Conservation (phyloP, 53 echinoderm and acorn worm species). For the Echinarachnius parma region DNA sequence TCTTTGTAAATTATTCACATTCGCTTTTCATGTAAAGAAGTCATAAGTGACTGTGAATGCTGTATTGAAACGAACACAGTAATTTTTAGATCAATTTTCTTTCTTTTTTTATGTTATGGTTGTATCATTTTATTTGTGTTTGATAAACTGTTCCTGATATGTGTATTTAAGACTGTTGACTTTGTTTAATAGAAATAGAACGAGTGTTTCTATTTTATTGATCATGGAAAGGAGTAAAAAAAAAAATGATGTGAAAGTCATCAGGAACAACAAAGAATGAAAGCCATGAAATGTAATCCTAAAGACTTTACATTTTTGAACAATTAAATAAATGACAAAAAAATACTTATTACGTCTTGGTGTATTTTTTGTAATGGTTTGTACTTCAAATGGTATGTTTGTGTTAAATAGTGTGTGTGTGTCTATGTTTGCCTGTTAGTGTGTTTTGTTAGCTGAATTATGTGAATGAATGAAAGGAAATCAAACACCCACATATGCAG, state of each 20-base stretch:
- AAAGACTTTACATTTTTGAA: conserved; percentile 62
- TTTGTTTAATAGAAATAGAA: conserved; percentile 20
- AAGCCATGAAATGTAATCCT: conserved; percentile 27
- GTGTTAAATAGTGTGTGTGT: too few relatives aligned
- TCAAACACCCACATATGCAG: too few relatives aligned
- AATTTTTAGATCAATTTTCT: too few relatives aligned
- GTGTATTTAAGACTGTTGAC: conserved; percentile 37
- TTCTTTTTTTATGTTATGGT: too few relatives aligned
- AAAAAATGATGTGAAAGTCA: not conserved
- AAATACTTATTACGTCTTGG: conserved; percentile 12
- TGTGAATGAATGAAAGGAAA: too few relatives aligned
- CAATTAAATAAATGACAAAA: conserved; percentile 60
- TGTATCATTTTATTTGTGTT: conserved; percentile 23
- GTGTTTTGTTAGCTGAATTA: too few relatives aligned
- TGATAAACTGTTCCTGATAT: conserved; percentile 18
- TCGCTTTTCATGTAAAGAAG: too few relatives aligned
- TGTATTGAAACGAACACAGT: too few relatives aligned
- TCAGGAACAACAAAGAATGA: not conserved
- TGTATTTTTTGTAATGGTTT: not conserved
- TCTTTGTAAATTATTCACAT: conserved; percentile 37
- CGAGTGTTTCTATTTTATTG: conserved; percentile 45
- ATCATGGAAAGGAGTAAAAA: conserved; percentile 11
- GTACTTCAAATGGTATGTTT: too few relatives aligned
- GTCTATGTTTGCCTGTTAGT: too few relatives aligned
- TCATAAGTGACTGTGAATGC: too few relatives aligned